Evolutionary conservation across 2,888 invertebrate genomes (phyloP).

Genomic region (Aspidiotus destructor): DNA sequence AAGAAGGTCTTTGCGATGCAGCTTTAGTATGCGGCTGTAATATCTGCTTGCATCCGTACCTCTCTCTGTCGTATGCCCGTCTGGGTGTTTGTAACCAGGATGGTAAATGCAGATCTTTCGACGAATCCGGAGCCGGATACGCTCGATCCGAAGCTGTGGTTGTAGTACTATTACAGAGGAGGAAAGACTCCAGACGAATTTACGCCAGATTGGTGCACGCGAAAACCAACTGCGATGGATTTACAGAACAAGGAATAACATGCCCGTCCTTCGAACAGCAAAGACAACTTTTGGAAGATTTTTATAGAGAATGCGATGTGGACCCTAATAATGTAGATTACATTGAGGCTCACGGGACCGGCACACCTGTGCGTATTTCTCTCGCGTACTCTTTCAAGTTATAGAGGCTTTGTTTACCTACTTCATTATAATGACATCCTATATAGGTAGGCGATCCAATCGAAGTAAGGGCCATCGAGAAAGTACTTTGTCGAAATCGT

Average conservation of each 20-base stretch:
- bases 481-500: too few species aligned
- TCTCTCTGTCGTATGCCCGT: background rate
- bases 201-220: slow-evolving; percentile 44
- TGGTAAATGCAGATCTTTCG: slow-evolving; percentile 8
- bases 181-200: slow-evolving; percentile 41
- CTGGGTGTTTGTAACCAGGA: background rate
- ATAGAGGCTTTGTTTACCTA: too few species aligned
- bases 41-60: background rate
- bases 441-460: background rate
- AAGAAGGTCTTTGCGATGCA: background rate
- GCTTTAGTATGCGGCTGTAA: slow-evolving; percentile 8
- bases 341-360: slow-evolving; percentile 36
- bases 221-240: slow-evolving; percentile 49
- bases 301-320: slow-evolving; percentile 34
- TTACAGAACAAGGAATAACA: slow-evolving; percentile 37
- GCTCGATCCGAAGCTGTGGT: slow-evolving; percentile 44
- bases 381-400: too few species aligned
- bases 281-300: slow-evolving; percentile 31
- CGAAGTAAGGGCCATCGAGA: too few species aligned
- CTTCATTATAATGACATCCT: background rate
- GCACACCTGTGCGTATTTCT: slow-evolving; percentile 8
- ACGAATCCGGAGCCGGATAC: slow-evolving; percentile 40
- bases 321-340: slow-evolving; percentile 35
- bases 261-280: slow-evolving; percentile 14
- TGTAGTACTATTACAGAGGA: slow-evolving; percentile 43